These are phyloP conservation scores for Drosophila busckii DNA, from an alignment of 1,140 invertebrate genomes.

Conservation along the genomic window DNA sequence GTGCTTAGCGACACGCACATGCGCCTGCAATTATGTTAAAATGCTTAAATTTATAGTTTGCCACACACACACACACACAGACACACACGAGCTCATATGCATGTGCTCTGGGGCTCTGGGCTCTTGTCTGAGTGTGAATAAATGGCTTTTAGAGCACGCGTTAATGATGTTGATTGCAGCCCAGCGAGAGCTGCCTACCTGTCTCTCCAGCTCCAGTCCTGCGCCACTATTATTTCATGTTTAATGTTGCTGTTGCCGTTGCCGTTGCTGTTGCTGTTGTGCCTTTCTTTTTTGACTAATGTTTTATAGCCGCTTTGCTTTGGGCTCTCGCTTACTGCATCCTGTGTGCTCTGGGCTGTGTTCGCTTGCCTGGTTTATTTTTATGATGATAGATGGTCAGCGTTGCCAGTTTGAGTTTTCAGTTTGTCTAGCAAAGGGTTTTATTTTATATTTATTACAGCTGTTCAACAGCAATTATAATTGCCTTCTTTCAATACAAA, in stretches of 20 bases:
- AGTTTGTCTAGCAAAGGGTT: constrained; percentile 53
- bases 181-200: constrained; percentile 27
- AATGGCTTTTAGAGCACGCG: constrained; percentile 74
- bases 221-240: constrained; percentile 41
- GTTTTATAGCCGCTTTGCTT: constrained; percentile 38
- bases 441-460: constrained; percentile 59
- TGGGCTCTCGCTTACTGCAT: constrained; percentile 15
- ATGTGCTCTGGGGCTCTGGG: constrained; percentile 57
- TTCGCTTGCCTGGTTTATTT: constrained; percentile 53
- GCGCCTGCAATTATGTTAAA: constrained; percentile 70
- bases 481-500: no score
- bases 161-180: constrained; percentile 74
- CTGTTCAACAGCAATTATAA: no score
- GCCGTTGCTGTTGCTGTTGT: no score
- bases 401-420: constrained; percentile 21
- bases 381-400: constrained; percentile 68
- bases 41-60: constrained; percentile 73
- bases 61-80: constrained; percentile 27
- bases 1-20: constrained; percentile 50
- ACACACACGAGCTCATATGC: constrained; percentile 6
- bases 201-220: neutral
- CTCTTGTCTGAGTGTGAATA: constrained; percentile 60
- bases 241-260: no score
- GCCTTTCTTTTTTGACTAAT: constrained; percentile 40
- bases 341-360: constrained; percentile 32